phyloP scores from a whole-genome alignment of 2,113 vertebrate genomes.

The Gopherus flavomarginatus region DNA sequence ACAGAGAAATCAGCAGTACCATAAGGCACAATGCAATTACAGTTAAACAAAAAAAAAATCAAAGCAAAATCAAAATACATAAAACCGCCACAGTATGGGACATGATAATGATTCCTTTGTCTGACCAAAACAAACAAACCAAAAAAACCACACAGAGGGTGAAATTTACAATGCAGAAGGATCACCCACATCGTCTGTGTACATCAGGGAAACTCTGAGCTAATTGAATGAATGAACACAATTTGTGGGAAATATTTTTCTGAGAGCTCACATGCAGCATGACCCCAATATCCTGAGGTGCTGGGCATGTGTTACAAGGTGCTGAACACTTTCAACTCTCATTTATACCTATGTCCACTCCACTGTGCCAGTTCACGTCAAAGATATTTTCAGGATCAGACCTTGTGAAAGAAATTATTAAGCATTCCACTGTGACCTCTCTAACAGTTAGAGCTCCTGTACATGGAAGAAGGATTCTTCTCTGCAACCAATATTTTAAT shows the following conservation, averaged over 20 bases:
- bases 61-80: not conserved
- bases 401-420: not conserved
- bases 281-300: not conserved
- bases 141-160: not conserved
- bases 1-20: not conserved
- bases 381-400: not conserved
- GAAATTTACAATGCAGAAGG: not conserved
- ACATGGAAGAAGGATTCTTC: not conserved
- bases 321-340: not conserved
- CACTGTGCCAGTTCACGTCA: not conserved
- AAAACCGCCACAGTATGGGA: not conserved
- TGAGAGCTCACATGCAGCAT: not conserved
- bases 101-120: not conserved
- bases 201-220: not conserved
- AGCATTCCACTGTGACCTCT: not conserved
- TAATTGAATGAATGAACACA: not conserved
- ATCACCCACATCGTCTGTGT: rapidly evolving
- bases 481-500: conserved; percentile 8
- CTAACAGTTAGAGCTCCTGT: not conserved
- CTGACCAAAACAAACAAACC: not conserved
- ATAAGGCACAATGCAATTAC: not conserved
- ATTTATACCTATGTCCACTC: rapidly evolving
- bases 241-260: not conserved
- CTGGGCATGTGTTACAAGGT: not conserved
- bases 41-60: not conserved